Conservation (phyloP, 1,140 invertebrate genomes). For the Ostrea denselamellosa region DNA sequence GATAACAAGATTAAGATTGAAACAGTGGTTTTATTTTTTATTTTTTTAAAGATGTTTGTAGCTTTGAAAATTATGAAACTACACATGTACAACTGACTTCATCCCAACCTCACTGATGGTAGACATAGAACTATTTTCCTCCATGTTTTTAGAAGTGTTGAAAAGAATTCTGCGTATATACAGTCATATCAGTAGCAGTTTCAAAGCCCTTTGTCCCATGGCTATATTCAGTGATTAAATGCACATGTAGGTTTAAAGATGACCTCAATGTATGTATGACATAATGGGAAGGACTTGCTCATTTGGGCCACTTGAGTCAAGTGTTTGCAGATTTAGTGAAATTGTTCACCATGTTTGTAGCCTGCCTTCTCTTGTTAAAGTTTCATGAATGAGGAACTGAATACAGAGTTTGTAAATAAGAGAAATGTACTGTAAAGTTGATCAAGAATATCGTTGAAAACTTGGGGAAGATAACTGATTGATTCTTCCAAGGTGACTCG, state of each 20-base stretch:
- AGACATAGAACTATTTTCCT: too few relatives aligned
- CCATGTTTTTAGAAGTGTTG: background rate
- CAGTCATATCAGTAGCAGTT: background rate
- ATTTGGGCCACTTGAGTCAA: background rate
- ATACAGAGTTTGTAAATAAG: background rate
- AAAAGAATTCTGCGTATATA: background rate
- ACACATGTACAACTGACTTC: too few relatives aligned
- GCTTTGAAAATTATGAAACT: too few relatives aligned
- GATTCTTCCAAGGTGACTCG: too few relatives aligned
- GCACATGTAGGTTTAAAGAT: background rate
- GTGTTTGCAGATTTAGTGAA: constrained; percentile 23
- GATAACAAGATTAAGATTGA: too few relatives aligned
- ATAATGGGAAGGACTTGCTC: constrained; percentile 28
- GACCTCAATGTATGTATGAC: background rate
- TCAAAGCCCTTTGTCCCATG: background rate
- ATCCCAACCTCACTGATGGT: too few relatives aligned
- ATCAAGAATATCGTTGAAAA: too few relatives aligned
- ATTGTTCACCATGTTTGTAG: constrained; percentile 19
- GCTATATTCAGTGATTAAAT: background rate
- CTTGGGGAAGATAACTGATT: too few relatives aligned
- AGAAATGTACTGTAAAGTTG: background rate
- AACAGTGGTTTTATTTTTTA: too few relatives aligned
- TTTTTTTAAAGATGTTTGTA: too few relatives aligned
- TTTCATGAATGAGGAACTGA: background rate
- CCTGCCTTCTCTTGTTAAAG: background rate